A percentile compares a stretch with the other conserved stretches of the same genome.
Conservation (phyloP, 2,888 invertebrate genomes). For the Entomobrya multifasciata region DNA sequence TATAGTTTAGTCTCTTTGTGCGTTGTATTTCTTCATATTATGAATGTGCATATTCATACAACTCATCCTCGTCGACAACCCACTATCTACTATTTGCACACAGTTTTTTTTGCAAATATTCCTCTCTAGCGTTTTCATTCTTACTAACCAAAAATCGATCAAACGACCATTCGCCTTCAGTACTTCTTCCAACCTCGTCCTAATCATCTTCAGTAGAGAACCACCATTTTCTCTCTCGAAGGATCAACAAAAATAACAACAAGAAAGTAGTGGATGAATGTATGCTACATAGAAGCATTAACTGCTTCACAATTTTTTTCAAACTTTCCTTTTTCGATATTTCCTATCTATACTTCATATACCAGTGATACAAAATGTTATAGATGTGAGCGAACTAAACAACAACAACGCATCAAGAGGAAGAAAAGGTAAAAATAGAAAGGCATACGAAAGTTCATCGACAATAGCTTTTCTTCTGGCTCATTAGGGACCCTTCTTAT, state of each 20-base stretch:
- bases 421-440: background rate
- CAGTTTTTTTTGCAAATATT: too few relatives aligned
- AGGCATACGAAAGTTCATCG: constrained; percentile 45
- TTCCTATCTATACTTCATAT: too few relatives aligned
- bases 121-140: background rate
- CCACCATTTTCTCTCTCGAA: background rate
- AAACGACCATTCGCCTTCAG: constrained; percentile 49
- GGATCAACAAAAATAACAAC: constrained; percentile 10
- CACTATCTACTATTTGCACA: background rate
- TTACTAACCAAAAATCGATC: constrained; percentile 60
- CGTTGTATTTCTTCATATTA: too few relatives aligned
- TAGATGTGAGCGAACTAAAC: background rate
- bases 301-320: constrained; percentile 11
- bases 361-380: too few relatives aligned
- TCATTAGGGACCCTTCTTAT: constrained; percentile 49
- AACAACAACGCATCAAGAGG: background rate
- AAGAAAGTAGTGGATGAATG: background rate
- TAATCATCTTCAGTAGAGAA: background rate
- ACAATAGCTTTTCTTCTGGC: constrained; percentile 64
- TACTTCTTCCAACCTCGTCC: background rate
- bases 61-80: constrained; percentile 20
- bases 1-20: background rate
- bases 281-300: background rate
- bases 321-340: constrained; percentile 26
- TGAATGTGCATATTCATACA: constrained; percentile 1